These are phyloP conservation scores for Phocoena sinus DNA, from an alignment of 2,113 vertebrate species.

Conservation along the genomic window DNA sequence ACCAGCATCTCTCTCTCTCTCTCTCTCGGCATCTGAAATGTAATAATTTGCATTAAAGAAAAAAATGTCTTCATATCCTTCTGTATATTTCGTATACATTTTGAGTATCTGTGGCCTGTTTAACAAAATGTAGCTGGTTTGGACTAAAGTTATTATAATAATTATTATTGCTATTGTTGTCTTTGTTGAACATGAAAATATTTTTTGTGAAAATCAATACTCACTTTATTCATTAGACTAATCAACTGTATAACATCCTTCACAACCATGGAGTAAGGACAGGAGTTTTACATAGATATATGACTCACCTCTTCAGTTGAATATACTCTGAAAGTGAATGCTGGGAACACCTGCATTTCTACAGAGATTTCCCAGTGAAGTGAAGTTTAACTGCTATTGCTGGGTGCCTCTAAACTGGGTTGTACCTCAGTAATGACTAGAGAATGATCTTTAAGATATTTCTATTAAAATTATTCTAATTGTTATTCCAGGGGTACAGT, in stretches of 20 bases:
- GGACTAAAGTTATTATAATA: not conserved
- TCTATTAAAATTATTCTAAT: not conserved
- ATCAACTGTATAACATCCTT: not conserved
- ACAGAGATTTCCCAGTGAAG: not conserved
- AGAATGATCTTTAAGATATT: not conserved
- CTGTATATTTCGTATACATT: not conserved
- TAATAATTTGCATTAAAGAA: not conserved
- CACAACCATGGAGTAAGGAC: not conserved
- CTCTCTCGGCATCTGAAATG: not conserved
- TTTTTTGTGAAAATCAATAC: not conserved
- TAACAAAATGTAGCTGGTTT: not conserved
- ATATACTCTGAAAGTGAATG: not conserved
- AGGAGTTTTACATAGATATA: not conserved
- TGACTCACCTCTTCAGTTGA: not conserved
- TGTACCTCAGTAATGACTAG: not conserved
- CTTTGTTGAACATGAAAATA: not conserved
- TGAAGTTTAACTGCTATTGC: not conserved
- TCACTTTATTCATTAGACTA: not conserved
- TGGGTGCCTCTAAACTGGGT: not conserved
- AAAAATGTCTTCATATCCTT: not conserved
- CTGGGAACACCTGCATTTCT: not conserved
- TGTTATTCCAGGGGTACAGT: not conserved
- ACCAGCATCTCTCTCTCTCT: not conserved
- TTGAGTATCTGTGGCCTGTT: not conserved
- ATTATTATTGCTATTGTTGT: not conserved